Evolutionary conservation across 2,797 vertebrate genomes (phyloP), one percentile per base, ranked within the genome.

Genomic region (Orientallactaga sibirica): DNA sequence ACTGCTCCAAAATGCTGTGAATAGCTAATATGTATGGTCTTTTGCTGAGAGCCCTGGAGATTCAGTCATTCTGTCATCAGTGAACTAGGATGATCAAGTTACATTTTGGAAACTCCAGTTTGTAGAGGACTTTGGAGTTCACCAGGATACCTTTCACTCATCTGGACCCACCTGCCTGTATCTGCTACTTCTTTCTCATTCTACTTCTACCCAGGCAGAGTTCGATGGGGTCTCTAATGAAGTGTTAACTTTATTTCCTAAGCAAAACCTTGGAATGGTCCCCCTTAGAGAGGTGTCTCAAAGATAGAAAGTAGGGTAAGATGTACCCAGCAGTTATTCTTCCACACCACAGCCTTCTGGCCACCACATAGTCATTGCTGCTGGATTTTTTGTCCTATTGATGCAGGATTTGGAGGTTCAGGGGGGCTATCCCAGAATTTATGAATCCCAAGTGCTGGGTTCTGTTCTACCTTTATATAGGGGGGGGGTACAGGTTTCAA

Each of bases 191-290:
- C 37, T 90, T 88, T 75, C 77, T 78, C n/a, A 0, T 22, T 33
- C 37, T 29, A 66, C 0, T 55, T 85, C 61, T 73, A 1, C n/a
- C 62, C n/a, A 0, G 33, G 6, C 70, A 22, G 64, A 27, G 75
- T 41, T 64, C 73, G 11, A 25, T 2, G 9, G 27, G 22, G 22
- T 77, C 76, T 90, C 82, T 84, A 48, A 9, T 33, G 70, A 86
- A 71, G 27, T 76, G 20, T 78, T 87, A 55, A 68, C 41, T 64
- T 95, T 88, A 73, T 91, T 82, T 78, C 64, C 76, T 78, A 84
- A 37, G 2, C 33, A 89, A 62, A 82, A 73, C 20, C 52, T 87
- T 52, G 66, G 6, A 91, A 66, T 79, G 61, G 73, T 58, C 8
- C 9, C 48, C 27, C 37, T 76, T 76, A 41, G 12, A 15, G 64